Base-by-base conservation (phyloP, 2,797 vertebrate species). In the Bradypodion pumilum region DNA sequence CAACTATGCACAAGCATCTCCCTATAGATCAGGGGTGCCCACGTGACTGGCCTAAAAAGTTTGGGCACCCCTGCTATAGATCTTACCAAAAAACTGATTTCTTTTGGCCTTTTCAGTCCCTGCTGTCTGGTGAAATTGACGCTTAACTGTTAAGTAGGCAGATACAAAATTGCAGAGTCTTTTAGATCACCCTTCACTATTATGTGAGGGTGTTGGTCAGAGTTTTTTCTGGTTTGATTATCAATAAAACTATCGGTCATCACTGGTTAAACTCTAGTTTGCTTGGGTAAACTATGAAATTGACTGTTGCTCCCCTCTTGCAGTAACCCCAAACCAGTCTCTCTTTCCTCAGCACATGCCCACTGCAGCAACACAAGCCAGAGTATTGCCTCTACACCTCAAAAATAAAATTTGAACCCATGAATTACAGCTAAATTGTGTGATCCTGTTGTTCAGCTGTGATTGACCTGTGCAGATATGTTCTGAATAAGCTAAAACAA, bases 341-440 rank as follows among this genome's bases (percentile, higher is more conserved):
- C 10, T 46, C 40, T 63, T 81, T 75, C 52, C 42, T 68, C 37
- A 49, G 42, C 69, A 42, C 9, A 46, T 25, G 62, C 60, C 72
- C 60, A 46, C 27, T 68, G 66, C 70, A 69, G 69, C 69, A 46
- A 66, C n/a, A n/a, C n/a, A 42, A 75, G 21, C 27, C 70, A 74
- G 70, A 83, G 76, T 80, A 75, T 83, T 83, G 52, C 84, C 72
- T 85, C 78, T 76, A 69, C 75, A 63, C 81, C 81, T 83, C 81
- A 70, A 72, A 75, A 87, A 83, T 83, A 86, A 80, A 83, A 62
- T 74, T 52, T 79, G 81, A 87, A 87, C 76, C 85, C 76, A 86
- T 86, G 83, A 23, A 23, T 76, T 77, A 62, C 73, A 81, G 65
- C 73, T 81, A 74, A 80, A 49, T 69, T 70, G 76, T 46, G 66